A percentile compares a stretch with the other conserved stretches of the same genome.
Evolutionary conservation across 2,113 vertebrate genomes (phyloP).

Genomic region (Oreochromis niloticus): DNA sequence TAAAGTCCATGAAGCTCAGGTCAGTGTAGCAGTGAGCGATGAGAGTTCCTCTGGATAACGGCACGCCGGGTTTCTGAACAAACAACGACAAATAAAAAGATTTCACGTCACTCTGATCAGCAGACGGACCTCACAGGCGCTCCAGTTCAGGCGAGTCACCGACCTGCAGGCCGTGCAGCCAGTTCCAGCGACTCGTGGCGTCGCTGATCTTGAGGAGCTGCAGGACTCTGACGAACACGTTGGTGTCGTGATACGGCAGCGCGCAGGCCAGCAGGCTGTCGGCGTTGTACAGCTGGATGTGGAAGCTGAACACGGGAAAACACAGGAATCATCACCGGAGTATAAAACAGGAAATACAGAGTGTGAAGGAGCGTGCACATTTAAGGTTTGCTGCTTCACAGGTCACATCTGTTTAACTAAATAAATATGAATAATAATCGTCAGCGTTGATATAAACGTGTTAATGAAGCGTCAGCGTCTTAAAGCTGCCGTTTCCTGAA

Average conservation of each 20-base stretch:
- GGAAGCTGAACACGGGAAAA: constrained; percentile 76
- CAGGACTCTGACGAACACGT: constrained; percentile 87
- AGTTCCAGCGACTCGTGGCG: constrained; percentile 86
- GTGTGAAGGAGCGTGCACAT: neutral
- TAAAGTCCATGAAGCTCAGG: constrained; percentile 93
- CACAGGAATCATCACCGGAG: neutral
- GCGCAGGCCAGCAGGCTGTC: constrained; percentile 87
- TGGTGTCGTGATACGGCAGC: constrained; percentile 91
- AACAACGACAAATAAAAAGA: neutral
- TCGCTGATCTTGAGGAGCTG: constrained; percentile 85
- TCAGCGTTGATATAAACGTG: neutral
- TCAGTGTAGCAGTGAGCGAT: constrained; percentile 92
- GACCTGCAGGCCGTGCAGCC: constrained; percentile 89
- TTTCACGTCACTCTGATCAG: neutral
- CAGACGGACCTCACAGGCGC: rapidly evolving
- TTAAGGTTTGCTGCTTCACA: neutral
- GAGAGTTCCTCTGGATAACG: constrained; percentile 83
- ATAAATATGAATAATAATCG: rapidly evolving
- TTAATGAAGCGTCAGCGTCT: neutral
- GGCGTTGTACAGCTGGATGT: constrained; percentile 89
- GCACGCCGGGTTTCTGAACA: constrained; percentile 85
- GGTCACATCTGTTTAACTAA: neutral
- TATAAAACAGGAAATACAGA: neutral
- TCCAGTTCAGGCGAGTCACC: rapidly evolving
- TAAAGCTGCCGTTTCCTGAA: neutral